Conservation (phyloP, 2,113 vertebrate genomes). For the Suncus etruscus region DNA sequence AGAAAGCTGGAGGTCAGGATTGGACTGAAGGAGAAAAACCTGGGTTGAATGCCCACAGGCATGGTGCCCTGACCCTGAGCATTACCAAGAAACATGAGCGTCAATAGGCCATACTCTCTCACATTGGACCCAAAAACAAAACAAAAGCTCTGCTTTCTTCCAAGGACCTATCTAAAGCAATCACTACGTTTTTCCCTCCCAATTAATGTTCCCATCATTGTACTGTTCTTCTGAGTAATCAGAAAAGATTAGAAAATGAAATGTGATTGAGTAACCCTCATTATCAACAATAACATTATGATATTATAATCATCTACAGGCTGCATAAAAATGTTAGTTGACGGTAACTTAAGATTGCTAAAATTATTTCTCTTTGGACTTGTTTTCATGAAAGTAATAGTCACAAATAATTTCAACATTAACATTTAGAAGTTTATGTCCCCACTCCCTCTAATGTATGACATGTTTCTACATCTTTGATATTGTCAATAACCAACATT, state of each 20-base stretch:
- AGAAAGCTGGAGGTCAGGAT: too few relatives aligned
- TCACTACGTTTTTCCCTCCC: not conserved
- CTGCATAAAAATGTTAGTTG: constrained; percentile 2
- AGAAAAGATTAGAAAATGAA: not conserved
- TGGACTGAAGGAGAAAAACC: too few relatives aligned
- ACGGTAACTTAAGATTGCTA: not conserved
- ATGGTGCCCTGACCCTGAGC: too few relatives aligned
- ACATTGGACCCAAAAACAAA: not conserved
- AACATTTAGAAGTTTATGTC: not conserved
- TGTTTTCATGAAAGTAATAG: not conserved
- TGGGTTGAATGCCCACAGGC: not conserved
- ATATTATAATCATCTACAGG: constrained; percentile 36
- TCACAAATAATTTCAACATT: not conserved
- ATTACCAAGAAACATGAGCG: too few relatives aligned
- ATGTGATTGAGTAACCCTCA: not conserved
- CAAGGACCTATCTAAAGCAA: not conserved
- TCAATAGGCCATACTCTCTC: not conserved
- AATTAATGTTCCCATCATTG: constrained; percentile 31
- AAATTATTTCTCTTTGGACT: constrained; percentile 41
- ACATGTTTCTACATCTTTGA: constrained; percentile 33
- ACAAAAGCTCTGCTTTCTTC: constrained; percentile 43
- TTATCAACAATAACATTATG: constrained; percentile 30
- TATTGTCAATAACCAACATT: constrained; percentile 24
- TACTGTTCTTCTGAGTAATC: constrained; percentile 3
- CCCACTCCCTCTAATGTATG: not conserved